Conservation (phyloP, 2,113 vertebrate species). For the Monarcha castaneiventris region DNA sequence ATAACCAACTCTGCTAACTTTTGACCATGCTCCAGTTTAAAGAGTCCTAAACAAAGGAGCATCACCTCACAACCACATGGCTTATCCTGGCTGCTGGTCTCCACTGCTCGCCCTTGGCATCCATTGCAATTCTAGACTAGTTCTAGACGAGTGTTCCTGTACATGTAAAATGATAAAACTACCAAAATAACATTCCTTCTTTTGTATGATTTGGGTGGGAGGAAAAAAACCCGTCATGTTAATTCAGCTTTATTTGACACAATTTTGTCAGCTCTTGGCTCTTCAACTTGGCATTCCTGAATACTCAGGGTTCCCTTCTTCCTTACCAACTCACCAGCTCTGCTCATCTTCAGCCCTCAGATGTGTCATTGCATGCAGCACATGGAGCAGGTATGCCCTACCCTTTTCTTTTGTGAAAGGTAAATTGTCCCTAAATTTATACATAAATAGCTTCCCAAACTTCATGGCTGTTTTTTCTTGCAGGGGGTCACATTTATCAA, state of each 20-base stretch:
- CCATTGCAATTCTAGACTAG: not conserved
- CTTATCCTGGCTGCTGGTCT: not conserved
- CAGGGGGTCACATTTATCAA: not conserved
- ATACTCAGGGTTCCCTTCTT: not conserved
- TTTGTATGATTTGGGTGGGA: not conserved
- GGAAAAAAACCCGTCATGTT: not conserved
- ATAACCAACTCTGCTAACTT: not conserved
- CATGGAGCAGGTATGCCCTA: accelerated
- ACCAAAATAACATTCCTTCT: not conserved
- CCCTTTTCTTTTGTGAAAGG: not conserved
- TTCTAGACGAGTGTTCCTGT: not conserved
- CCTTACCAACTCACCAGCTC: not conserved
- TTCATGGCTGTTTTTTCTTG: not conserved
- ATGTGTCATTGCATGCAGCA: not conserved
- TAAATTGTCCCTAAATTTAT: not conserved
- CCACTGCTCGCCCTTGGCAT: not conserved
- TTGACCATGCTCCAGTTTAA: not conserved
- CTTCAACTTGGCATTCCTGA: not conserved
- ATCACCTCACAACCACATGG: not conserved
- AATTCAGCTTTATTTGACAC: not conserved
- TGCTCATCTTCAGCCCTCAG: accelerated
- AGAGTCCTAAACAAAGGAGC: not conserved
- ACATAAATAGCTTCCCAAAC: not conserved
- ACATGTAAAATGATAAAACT: not conserved
- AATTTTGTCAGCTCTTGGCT: not conserved